These are phyloP conservation scores for Oceanodroma leucorhoa DNA, from an alignment of 2,797 vertebrate genomes.

Conservation along the genomic window DNA sequence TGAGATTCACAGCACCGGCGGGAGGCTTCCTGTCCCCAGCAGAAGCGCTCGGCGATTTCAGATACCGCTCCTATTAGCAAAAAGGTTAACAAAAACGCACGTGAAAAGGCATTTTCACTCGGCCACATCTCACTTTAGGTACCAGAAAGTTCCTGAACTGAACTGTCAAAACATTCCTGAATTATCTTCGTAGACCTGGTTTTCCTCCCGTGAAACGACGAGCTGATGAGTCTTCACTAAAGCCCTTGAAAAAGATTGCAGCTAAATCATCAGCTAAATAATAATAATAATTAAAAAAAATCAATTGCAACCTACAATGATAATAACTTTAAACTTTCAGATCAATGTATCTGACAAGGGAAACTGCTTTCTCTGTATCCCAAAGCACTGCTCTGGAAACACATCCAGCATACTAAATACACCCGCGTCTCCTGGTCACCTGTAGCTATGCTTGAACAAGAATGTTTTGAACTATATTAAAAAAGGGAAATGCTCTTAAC, in stretches of 20 bases:
- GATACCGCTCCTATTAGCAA: not conserved
- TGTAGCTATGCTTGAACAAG: not conserved
- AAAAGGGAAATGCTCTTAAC: not conserved
- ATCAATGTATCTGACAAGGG: not conserved
- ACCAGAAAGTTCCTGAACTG: not conserved
- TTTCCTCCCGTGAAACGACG: fast-evolving
- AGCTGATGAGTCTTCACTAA: not conserved
- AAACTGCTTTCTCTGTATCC: not conserved
- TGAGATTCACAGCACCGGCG: constrained; percentile 45
- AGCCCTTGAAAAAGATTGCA: not conserved
- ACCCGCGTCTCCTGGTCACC: not conserved
- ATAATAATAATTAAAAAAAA: not conserved
- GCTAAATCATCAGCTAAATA: not conserved
- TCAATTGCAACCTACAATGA: not conserved
- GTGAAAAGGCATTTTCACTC: not conserved
- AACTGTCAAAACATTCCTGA: not conserved
- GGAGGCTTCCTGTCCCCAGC: constrained; percentile 28
- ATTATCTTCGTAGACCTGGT: not conserved
- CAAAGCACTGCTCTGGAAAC: not conserved
- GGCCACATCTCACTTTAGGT: not conserved
- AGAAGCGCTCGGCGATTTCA: not conserved
- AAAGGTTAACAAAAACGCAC: not conserved
- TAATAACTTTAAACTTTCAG: not conserved
- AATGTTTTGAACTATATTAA: fast-evolving
- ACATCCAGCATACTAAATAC: not conserved